Evolutionary conservation across 2,113 vertebrate genomes (phyloP), one percentile per base, ranked within the genome.

Genomic region (Clupea harengus): DNA sequence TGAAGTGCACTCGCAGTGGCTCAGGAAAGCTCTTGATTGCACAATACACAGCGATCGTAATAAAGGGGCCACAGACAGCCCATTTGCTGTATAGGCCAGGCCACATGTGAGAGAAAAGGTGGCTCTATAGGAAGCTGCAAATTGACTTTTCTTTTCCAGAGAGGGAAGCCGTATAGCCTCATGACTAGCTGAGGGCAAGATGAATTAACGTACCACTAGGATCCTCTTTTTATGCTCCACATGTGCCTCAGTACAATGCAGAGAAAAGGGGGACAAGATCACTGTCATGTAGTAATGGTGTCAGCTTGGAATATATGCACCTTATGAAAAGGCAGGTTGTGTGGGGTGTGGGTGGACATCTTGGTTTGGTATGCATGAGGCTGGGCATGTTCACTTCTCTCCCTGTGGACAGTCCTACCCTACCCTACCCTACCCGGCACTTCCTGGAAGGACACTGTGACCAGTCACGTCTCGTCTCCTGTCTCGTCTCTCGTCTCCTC

Each of bases 1-100:
- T 92, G 94, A 93, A 39, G 39, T 93, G 93, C 92, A 93, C 94
- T 93, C 88, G 86, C 82, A 85, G 87, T 89, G 87, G 91, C 90
- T 89, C 92, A 91, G 90, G 92, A 95, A 93, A 93, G 93, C 94
- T 91, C 93, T 94, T 93, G 93, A 95, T 94, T 93, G 91, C 93
- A 92, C 93, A 91, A 91, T 92, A 91, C 92, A 82, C 93, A 91
- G 92, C 93, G 93, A 94, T 94, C 92, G 78, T 91, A 94, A 95
- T 93, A 95, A 93, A 91, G 93, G 91, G 91, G 88, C 92, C 92
- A 91, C 90, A 89, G 92, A 90, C 90, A 92, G 89, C 91, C 88
- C 89, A 87, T 93, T 94, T 93, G 86, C 86, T 85, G 84, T 85
- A 90, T 92, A 91, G 91, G 88, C 88, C 92, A 60, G 91, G 88